Percentiles rank a stretch among this genome's conserved stretches.
These are phyloP conservation scores for Melanotaenia maccullochi DNA, from an alignment of 2,797 vertebrate genomes.

Conservation along the genomic window DNA sequence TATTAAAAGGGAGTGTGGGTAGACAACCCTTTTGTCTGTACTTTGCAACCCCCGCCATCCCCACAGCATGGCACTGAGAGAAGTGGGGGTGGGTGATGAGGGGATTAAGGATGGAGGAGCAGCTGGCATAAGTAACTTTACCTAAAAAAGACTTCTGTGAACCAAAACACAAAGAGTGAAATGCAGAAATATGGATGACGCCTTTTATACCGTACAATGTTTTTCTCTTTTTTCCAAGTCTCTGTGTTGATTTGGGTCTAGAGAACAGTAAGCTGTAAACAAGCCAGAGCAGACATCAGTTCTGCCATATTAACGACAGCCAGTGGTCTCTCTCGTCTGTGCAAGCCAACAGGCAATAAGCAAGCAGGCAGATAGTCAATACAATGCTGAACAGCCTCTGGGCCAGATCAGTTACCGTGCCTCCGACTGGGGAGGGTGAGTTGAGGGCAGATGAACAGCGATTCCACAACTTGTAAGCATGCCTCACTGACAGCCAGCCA, in stretches of 20 bases:
- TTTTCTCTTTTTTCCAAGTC: neutral
- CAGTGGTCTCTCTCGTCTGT: constrained; percentile 7
- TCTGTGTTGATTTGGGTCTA: neutral
- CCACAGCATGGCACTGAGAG: constrained; percentile 26
- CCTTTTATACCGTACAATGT: neutral
- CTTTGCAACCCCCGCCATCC: constrained; percentile 21
- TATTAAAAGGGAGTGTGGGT: constrained; percentile 5
- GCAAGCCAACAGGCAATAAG: constrained; percentile 31
- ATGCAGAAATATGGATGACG: neutral
- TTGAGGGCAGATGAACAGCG: constrained; percentile 56
- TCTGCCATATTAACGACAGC: constrained; percentile 12
- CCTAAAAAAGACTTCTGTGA: constrained; percentile 33
- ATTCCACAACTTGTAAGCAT: constrained; percentile 36
- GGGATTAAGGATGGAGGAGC: constrained; percentile 61
- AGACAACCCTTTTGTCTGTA: constrained; percentile 58
- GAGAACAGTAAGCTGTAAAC: neutral
- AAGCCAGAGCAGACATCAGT: constrained; percentile 23
- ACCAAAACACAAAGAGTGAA: constrained; percentile 8
- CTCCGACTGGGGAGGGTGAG: constrained; percentile 51
- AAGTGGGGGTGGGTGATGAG: constrained; percentile 44
- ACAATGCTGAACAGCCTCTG: constrained; percentile 44
- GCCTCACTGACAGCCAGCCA: constrained; percentile 8
- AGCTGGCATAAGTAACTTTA: constrained; percentile 51
- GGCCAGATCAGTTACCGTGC: constrained; percentile 61
- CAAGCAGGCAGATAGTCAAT: constrained; percentile 54